A percentile compares a stretch with the other conserved stretches of the same genome.
These are phyloP conservation scores for Panthera tigris DNA, from an alignment of 2,113 vertebrate genomes.

Conservation along the genomic window DNA sequence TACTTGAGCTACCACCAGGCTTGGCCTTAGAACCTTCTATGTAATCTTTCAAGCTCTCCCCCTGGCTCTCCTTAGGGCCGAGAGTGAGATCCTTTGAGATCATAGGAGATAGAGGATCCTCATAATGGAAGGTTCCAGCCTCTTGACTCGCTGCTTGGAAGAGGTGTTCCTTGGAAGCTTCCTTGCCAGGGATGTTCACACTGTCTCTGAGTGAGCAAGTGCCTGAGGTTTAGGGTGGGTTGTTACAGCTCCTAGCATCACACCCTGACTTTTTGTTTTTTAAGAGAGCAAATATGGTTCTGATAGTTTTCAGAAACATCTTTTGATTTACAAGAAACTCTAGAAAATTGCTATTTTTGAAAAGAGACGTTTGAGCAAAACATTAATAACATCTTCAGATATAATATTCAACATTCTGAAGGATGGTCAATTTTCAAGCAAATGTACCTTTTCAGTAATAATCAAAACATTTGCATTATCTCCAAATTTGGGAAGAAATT, in stretches of 20 bases:
- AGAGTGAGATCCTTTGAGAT: not conserved
- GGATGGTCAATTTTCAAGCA: constrained; percentile 58
- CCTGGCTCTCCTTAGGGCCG: not conserved
- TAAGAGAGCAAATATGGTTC: not conserved
- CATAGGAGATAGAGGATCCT: not conserved
- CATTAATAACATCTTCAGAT: not conserved
- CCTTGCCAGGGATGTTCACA: not conserved
- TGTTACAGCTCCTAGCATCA: not conserved
- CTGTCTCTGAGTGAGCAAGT: not conserved
- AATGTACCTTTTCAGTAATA: constrained; percentile 54
- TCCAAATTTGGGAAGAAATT: constrained; percentile 54
- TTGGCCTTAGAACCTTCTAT: not conserved
- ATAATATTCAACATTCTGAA: not conserved
- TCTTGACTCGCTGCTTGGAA: not conserved
- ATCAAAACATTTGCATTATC: constrained; percentile 63
- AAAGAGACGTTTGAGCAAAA: constrained; percentile 4
- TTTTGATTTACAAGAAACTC: not conserved
- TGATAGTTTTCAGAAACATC: constrained; percentile 14
- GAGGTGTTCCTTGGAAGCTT: not conserved
- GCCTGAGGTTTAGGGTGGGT: not conserved
- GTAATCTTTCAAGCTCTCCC: not conserved
- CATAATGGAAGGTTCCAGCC: not conserved
- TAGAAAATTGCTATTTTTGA: constrained; percentile 42
- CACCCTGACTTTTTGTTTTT: not conserved
- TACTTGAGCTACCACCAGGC: not conserved